phyloP scores from a whole-genome alignment of 2,113 vertebrate species.

The Cheilinus undulatus region DNA sequence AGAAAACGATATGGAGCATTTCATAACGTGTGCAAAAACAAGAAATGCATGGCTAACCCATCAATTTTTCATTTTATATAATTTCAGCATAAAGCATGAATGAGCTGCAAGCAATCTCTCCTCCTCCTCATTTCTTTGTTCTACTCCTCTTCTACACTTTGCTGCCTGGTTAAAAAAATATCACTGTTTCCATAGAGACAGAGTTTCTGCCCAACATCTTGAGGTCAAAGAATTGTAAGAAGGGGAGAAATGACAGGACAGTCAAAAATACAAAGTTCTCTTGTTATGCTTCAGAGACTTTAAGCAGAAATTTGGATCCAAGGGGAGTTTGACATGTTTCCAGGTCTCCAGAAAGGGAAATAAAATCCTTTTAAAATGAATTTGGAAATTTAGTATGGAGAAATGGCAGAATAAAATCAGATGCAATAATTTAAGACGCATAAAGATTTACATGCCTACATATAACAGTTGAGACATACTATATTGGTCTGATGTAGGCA shows the following conservation, averaged over 20 bases:
- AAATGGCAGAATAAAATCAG: neutral
- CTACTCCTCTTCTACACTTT: constrained; percentile 12
- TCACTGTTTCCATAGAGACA: constrained; percentile 61
- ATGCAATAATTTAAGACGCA: too few species aligned
- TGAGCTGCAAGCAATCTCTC: constrained; percentile 4
- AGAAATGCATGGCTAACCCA: neutral
- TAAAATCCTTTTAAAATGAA: too few species aligned
- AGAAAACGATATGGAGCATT: too few species aligned
- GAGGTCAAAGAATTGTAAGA: constrained; percentile 30
- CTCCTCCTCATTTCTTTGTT: constrained; percentile 33
- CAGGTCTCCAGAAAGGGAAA: too few species aligned
- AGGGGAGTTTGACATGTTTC: neutral
- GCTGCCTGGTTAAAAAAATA: constrained; percentile 35
- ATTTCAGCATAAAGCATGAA: constrained; percentile 22
- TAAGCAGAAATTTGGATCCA: neutral
- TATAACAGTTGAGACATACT: too few species aligned
- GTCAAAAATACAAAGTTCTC: constrained; percentile 12
- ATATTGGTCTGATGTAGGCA: too few species aligned
- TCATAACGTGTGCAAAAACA: neutral
- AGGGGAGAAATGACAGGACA: constrained; percentile 18
- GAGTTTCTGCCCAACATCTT: constrained; percentile 33
- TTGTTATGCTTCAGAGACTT: constrained; percentile 15
- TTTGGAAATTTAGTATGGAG: too few species aligned
- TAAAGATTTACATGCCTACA: too few species aligned
- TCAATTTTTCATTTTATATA: constrained; percentile 11